Evolutionary conservation across 2,113 vertebrate species (phyloP), one percentile per base, ranked within the genome.

Genomic region (Microcebus tavaratra): DNA sequence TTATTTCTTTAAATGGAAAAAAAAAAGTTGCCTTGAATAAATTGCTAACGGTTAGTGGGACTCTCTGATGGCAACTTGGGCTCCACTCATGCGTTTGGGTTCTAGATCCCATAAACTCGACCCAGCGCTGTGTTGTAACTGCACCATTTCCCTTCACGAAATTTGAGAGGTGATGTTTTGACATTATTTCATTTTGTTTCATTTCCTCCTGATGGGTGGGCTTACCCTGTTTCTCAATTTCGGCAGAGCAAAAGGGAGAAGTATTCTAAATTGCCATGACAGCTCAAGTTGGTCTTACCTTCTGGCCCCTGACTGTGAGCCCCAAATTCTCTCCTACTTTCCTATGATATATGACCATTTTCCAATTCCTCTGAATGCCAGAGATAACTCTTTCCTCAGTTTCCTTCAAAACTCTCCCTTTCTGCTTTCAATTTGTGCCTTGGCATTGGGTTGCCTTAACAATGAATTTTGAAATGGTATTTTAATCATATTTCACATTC

Each of bases 111-210:
- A 42, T 20, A 50, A 84, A 55, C 72, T 79, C n/a, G 0, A 70
- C 85, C 83, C 86, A 80, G 72, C 15, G 6, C 27, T 12, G 42
- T 95, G 86, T 96, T 42, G 83, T 90, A 97, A 97, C 59, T 36
- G 9, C 14, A 45, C 84, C 91, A 45, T 97, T 98, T 97, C 97
- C 97, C 93, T 96, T 97, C 68, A 0, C 55, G 97, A 97, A 97
- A 97, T 80, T 48, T 79, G 96, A 97, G 86, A 94, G 94, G 80
- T 90, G 42, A 84, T 76, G 21, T 97, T 96, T 97, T 95, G 96
- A 97, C 95, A 97, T 90, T 95, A 85, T 95, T 97, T 76, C 83
- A 95, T 95, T 96, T 85, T 29, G 39, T 94, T 96, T 95, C 96
- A 94, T 97, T 97, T 98, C 96, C 97, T 96, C 83, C 48, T 70